Conservation (phyloP, 2,113 vertebrate species). For the Macrotus californicus region DNA sequence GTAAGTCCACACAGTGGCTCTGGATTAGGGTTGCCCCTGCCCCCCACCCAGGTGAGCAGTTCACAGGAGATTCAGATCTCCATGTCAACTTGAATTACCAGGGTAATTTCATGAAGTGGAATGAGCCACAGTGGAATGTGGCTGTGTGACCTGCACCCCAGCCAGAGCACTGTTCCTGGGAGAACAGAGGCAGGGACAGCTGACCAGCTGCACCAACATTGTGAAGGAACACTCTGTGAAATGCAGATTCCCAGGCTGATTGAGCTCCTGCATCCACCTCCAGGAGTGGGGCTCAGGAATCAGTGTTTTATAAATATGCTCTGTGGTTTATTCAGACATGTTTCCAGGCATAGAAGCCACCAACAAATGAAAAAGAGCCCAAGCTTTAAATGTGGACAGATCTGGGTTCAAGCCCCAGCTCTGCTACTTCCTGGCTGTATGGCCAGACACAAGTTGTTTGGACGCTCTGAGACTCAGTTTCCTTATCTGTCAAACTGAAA, state of each 20-base stretch:
- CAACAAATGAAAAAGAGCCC: neutral
- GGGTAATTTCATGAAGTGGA: neutral
- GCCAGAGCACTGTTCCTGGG: neutral
- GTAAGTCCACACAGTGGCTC: neutral
- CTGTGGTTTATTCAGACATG: neutral
- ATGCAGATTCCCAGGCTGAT: neutral
- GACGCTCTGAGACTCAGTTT: neutral
- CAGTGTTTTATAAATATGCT: neutral
- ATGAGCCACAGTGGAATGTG: neutral
- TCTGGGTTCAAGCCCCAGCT: neutral
- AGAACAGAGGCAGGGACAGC: neutral
- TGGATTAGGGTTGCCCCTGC: neutral
- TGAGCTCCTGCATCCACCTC: neutral
- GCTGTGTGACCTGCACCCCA: fast-evolving
- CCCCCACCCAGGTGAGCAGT: neutral
- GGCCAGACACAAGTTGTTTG: neutral
- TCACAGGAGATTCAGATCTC: neutral
- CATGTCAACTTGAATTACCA: fast-evolving
- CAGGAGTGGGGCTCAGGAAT: neutral
- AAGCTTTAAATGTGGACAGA: neutral
- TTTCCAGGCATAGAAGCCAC: neutral
- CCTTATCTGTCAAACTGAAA: neutral
- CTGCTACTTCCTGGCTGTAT: neutral
- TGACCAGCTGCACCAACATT: neutral
- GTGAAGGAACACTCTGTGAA: neutral